Evolutionary conservation across 2,113 vertebrate genomes (phyloP).

Genomic region (Platysteira castanea): DNA sequence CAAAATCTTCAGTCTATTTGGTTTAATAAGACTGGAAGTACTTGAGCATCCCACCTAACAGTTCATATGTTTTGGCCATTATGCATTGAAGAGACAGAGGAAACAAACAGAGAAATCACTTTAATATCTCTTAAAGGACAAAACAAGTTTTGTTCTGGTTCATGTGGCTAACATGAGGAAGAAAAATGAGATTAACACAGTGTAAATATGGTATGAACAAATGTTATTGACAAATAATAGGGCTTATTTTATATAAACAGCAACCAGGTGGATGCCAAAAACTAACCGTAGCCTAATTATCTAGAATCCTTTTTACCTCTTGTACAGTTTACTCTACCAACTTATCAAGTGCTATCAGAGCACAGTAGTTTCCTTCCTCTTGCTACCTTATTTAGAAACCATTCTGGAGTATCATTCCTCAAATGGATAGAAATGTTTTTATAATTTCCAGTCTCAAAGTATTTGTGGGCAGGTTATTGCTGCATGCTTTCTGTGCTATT

Average conservation of each 20-base stretch:
- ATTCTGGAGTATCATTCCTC: neutral
- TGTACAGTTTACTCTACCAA: conserved; percentile 7
- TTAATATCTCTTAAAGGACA: neutral
- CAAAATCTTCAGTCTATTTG: neutral
- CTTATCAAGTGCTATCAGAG: conserved; percentile 20
- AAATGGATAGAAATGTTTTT: neutral
- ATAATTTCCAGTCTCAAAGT: neutral
- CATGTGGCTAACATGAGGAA: neutral
- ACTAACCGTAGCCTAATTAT: neutral
- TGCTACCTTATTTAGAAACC: conserved; percentile 35
- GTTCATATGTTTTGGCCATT: neutral
- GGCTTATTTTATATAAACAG: neutral
- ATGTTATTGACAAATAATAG: neutral
- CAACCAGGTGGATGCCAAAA: neutral
- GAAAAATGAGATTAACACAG: neutral
- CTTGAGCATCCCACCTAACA: neutral
- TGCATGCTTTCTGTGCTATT: conserved; percentile 4
- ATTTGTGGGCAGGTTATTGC: neutral
- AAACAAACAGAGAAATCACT: neutral
- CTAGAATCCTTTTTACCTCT: neutral
- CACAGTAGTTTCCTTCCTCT: conserved; percentile 42
- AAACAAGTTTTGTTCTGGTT: neutral
- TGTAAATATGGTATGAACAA: neutral
- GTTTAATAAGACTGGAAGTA: neutral
- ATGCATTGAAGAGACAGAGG: neutral